These are phyloP conservation scores for Drosophila sp. DNA, from an alignment of 1,140 invertebrate genomes.

Conservation along the genomic window DNA sequence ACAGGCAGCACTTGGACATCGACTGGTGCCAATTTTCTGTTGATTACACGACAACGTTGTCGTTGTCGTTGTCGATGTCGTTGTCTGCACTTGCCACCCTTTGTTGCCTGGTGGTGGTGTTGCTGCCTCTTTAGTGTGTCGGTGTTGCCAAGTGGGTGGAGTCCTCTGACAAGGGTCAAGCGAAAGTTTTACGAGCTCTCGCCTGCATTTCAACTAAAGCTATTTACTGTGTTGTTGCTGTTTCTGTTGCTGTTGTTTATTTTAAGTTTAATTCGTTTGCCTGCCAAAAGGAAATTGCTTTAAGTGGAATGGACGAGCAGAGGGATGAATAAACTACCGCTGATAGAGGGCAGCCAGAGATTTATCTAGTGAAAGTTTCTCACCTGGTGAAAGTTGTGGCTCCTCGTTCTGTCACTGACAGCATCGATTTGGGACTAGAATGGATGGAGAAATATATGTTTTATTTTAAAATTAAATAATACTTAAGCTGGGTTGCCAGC, in stretches of 20 bases:
- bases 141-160: background rate
- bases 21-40: constrained; percentile 78
- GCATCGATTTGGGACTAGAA: constrained; percentile 23
- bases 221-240: constrained; percentile 33
- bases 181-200: constrained; percentile 69
- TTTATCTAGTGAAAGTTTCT: constrained; percentile 59
- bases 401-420: constrained; percentile 33
- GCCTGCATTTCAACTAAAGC: constrained; percentile 54
- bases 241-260: constrained; percentile 55
- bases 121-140: background rate
- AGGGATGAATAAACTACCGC: background rate
- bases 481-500: background rate
- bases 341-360: constrained; percentile 30
- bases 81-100: constrained; percentile 52
- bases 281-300: constrained; percentile 65
- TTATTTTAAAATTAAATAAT: constrained; percentile 2
- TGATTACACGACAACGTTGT: constrained; percentile 59
- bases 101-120: constrained; percentile 14
- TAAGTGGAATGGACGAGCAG: constrained; percentile 42
- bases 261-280: constrained; percentile 75
- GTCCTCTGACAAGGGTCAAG: constrained; percentile 71
- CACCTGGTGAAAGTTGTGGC: constrained; percentile 42
- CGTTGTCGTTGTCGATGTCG: constrained; percentile 9
- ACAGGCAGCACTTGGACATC: constrained; percentile 58
- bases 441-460: constrained; percentile 1